Percentiles rank a stretch among this genome's conserved stretches.
Conservation (phyloP, 2,888 invertebrate genomes). For the Dasypogon diadema region DNA sequence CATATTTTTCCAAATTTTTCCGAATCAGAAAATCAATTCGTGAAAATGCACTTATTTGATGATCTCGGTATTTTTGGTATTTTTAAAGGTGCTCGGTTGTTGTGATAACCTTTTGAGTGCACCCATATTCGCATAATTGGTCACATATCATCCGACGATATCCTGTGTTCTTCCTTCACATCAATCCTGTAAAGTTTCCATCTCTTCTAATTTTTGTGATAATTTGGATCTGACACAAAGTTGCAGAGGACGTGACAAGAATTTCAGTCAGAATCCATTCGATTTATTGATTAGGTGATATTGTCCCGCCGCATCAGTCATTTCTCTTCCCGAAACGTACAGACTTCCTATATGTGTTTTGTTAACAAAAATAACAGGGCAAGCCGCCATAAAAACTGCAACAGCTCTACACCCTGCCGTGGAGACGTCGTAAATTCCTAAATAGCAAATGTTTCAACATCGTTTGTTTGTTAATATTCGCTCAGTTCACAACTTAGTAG, state of each 20-base stretch:
- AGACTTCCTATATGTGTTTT: conserved; percentile 21
- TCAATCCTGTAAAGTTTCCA: too few relatives aligned
- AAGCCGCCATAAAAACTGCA: conserved; percentile 22
- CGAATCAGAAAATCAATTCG: too few relatives aligned
- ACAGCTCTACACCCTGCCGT: conserved; percentile 9
- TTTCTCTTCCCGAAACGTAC: not conserved
- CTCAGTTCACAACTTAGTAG: not conserved
- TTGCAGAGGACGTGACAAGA: conserved; percentile 18
- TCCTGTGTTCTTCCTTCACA: too few relatives aligned
- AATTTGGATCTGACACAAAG: conserved; percentile 7
- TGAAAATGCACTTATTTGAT: too few relatives aligned
- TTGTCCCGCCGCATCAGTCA: not conserved
- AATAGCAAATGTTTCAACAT: not conserved
- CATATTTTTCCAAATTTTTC: too few relatives aligned
- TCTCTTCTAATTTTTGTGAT: not conserved
- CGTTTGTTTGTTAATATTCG: conserved; percentile 7
- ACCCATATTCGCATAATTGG: too few relatives aligned
- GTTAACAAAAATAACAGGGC: not conserved
- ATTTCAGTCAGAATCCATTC: conserved; percentile 1
- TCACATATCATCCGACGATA: too few relatives aligned
- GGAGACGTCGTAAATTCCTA: conserved; percentile 5
- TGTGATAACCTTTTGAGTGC: too few relatives aligned
- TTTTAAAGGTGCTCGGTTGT: too few relatives aligned
- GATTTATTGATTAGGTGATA: conserved; percentile 12
- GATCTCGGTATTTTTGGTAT: too few relatives aligned